A percentile compares a stretch with the other conserved stretches of the same genome.
These are phyloP conservation scores for Drosophila oshimai DNA, from an alignment of 1,140 invertebrate genomes.

Conservation along the genomic window DNA sequence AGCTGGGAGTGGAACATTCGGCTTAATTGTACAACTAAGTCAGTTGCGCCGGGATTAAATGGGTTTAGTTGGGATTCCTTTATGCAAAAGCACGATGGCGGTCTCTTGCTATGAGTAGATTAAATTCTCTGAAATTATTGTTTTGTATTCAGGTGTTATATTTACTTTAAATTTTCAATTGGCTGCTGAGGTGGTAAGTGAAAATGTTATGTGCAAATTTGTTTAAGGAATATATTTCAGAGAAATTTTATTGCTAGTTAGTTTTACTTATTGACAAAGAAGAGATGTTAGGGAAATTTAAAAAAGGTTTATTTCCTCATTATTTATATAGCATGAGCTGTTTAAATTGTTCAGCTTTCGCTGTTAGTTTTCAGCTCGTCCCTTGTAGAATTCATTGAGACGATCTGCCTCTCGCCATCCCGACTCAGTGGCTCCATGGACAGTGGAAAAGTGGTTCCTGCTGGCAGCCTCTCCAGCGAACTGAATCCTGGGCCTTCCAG, in stretches of 20 bases:
- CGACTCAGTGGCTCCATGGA: conserved; percentile 91
- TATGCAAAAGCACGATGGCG: not conserved
- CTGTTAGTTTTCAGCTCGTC: not conserved
- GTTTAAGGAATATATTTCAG: too few species aligned
- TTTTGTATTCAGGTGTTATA: not conserved
- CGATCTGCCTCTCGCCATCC: conserved; percentile 90
- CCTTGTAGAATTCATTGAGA: conserved; percentile 52
- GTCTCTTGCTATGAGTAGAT: not conserved
- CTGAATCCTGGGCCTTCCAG: conserved; percentile 84
- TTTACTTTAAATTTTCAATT: conserved; percentile 1
- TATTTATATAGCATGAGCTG: too few species aligned
- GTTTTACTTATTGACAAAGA: too few species aligned
- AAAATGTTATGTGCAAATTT: too few species aligned
- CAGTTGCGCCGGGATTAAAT: conserved; percentile 15
- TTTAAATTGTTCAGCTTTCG: too few species aligned
- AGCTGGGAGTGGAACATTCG: not conserved
- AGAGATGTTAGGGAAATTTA: too few species aligned
- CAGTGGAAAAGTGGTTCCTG: conserved; percentile 87
- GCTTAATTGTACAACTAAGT: conserved; percentile 28
- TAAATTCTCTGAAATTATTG: conserved; percentile 8
- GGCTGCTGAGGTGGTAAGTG: conserved; percentile 1
- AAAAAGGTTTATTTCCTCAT: too few species aligned
- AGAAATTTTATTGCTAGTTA: too few species aligned
- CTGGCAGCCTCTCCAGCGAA: conserved; percentile 90
- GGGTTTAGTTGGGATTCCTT: conserved; percentile 13